Conservation (phyloP, 1,140 invertebrate genomes). For the Triops cancriformis region DNA sequence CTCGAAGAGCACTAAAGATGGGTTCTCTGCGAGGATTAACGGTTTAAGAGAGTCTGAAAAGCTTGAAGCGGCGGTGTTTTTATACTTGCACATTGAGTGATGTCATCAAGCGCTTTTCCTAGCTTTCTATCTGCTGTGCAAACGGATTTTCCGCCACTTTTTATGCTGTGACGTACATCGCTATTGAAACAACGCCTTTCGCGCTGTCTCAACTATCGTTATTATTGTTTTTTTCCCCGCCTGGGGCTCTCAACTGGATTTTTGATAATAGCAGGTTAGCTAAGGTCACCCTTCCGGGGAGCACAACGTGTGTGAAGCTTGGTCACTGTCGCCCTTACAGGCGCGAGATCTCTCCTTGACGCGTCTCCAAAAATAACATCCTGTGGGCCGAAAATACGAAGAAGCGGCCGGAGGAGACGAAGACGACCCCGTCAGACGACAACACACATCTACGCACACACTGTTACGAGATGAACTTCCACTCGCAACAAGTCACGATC, state of each 20-base stretch:
- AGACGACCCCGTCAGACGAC: not conserved
- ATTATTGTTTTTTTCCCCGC: no score
- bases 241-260: no score
- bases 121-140: not conserved
- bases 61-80: not conserved
- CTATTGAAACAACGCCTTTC: no score
- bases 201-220: no score
- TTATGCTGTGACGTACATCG: not conserved
- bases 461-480: not conserved
- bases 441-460: not conserved
- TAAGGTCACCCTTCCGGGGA: not conserved
- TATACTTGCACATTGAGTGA: not conserved
- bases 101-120: not conserved
- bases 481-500: not conserved
- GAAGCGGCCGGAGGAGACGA: not conserved
- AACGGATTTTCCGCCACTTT: not conserved
- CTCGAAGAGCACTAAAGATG: no score
- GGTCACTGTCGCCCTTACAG: not conserved
- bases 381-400: conserved; percentile 12
- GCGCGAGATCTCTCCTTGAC: not conserved
- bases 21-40: no score
- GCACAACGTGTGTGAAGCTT: not conserved
- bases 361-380: conserved; percentile 10
- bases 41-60: no score
- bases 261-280: not conserved